Base-by-base conservation (phyloP, 2,888 invertebrate genomes). In the Tryphoninae sp. region DNA sequence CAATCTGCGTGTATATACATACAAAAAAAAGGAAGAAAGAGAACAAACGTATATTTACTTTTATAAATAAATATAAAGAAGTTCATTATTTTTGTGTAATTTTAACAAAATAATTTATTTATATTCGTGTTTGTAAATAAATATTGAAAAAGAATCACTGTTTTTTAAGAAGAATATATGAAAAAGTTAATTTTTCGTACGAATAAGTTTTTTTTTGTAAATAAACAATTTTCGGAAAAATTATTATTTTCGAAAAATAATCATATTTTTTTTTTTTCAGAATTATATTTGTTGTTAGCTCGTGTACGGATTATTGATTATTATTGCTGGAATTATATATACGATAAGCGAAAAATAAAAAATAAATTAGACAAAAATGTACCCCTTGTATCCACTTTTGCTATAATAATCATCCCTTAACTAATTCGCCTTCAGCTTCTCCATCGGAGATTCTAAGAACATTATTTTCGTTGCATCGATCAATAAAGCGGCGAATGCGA, bases 1-100 rank as follows among this genome's bases (percentile, higher is more conserved):
- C 19, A 19, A 16, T n/a, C 40, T 16, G 33, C 23, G 23, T 45
- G 11, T 59, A 45, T 59, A 75, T 26, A 59, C 16, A 74, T 16
- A 51, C 23, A 65, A 33, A 58, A 19, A 45, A 58, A 33, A 22
- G 11, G 33, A n/a, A 53, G 8, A 26, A 3, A 55, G 19, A 19
- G 19, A 7, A n/a, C 26, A n/a, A 16, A 53, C 19, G 53, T 53
- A 64, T 33, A 65, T 49, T 6, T 23, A 65, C 7, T 58, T 23
- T 13, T 42, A 49, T 26, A 51, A 23, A 75, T 9, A 59, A 59
- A 71, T 42, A 9, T 8, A 2, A 1, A 4, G 11, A 7, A 22
- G 8, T 45, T 22, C 19, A 64, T 22, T 45, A 45, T 45, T 13
- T 45, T 13, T 45, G 22, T 49, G 2, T 64, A 45, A 33, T 33